Evolutionary conservation across 2,113 vertebrate species (phyloP).

Genomic region (Illadopsis cleaveri): DNA sequence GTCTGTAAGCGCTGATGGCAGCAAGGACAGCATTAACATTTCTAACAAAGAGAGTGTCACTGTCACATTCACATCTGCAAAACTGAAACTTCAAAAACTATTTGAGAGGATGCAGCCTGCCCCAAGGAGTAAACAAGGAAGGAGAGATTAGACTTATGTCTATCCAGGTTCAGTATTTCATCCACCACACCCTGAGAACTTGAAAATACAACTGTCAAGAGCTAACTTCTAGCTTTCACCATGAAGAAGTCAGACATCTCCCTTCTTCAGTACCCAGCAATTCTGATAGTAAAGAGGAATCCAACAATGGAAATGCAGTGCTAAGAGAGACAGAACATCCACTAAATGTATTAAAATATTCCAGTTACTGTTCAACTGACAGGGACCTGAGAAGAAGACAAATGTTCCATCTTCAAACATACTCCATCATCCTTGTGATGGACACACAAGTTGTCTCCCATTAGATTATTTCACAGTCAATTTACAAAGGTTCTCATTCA

Average conservation of each 20-base stretch:
- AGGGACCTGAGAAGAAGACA: background rate
- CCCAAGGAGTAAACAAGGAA: background rate
- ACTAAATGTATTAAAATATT: background rate
- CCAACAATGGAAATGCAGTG: background rate
- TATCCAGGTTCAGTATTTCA: background rate
- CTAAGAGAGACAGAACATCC: background rate
- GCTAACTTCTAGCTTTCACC: background rate
- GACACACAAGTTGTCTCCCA: background rate
- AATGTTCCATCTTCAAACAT: background rate
- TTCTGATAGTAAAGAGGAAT: background rate
- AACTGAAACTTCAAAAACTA: background rate
- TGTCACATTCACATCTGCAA: background rate
- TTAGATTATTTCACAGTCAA: background rate
- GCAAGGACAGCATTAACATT: background rate
- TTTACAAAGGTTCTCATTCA: background rate
- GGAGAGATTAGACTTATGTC: background rate
- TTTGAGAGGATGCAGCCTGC: background rate
- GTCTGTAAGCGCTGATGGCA: background rate
- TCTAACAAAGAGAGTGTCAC: background rate
- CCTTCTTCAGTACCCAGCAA: background rate
- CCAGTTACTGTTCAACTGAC: background rate
- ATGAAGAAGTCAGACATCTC: background rate
- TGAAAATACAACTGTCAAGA: background rate
- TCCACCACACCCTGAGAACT: background rate
- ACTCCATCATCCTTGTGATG: background rate